Evolutionary conservation across 2,113 vertebrate species (phyloP), one percentile per base, ranked within the genome.

Genomic region (Malurus cyaneus): DNA sequence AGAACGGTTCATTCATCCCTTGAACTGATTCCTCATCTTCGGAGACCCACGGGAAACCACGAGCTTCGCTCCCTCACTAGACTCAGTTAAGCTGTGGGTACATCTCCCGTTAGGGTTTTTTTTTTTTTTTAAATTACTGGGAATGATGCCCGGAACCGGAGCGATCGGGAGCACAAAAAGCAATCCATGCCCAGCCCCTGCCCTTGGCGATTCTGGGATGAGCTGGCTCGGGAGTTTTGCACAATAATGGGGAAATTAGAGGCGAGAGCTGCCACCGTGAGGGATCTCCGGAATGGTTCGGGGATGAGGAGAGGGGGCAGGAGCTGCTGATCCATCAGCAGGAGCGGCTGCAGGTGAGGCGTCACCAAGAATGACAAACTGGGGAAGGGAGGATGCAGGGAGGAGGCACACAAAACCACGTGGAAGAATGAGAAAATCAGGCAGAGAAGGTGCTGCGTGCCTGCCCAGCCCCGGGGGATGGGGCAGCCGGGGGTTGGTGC

Each of bases 101-200:
- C n/a, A 19, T 4, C 50, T n/a, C 31, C 4, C 2, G 42, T 31
- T 12, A 8, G 14, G 15, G n/a, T 11, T 39, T 39, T 39, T 39
- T 39, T 39, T 39, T 39, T 39, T 39, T 3, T 17, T 69, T 15
- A 0, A 8, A 29, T 3, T 9, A 0, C 16, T 16, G 36, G 6
- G 5, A 32, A 5, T 3, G 11, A 5, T 18, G 36, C 44, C n/a
- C 86, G 42, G 42, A 84, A 42, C 5, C 39, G 5, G 34, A 14
- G 25, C 24, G 3, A 29, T 13, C 53, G 29, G 47, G 44, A 76
- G 72, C 20, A 24, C 29, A 21, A 9, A 3, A 3, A 14, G 29
- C 25, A n/a, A 65, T 50, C 74, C 20, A 9, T 34, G 86, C 36
- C 78, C 61, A 3, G 25, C 17, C 24, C 3, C 1, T 26, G 67